These are phyloP conservation scores for Drosophila ohnishii DNA, from an alignment of 1,140 invertebrate species.

Conservation along the genomic window DNA sequence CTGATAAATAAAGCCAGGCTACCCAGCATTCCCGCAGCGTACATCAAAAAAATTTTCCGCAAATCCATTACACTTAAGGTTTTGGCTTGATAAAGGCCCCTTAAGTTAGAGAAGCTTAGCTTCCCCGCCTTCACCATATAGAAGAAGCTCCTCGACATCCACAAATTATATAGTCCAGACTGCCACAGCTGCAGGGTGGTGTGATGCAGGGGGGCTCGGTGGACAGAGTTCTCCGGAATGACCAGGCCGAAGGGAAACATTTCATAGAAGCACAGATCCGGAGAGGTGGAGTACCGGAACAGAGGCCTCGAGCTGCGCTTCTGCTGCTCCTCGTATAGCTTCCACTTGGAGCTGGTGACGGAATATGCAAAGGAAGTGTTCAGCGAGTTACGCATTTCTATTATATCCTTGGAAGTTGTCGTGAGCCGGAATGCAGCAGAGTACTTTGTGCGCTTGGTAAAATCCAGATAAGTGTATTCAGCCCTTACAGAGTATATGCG, in stretches of 20 bases:
- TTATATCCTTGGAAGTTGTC: conserved; percentile 7
- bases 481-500: background rate
- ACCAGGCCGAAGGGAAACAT: conserved; percentile 39
- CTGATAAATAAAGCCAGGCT: conserved; percentile 34
- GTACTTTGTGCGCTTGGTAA: conserved; percentile 33
- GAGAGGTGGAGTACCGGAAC: conserved; percentile 46
- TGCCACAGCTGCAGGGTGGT: conserved; percentile 43
- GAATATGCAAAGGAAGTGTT: conserved; percentile 59
- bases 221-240: conserved; percentile 54
- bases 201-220: conserved; percentile 22
- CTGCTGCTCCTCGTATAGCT: conserved; percentile 47
- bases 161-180: conserved; percentile 39
- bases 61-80: conserved; percentile 23
- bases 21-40: conserved; percentile 24
- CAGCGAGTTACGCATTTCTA: conserved; percentile 32
- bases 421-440: conserved; percentile 23
- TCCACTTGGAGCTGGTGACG: conserved; percentile 50
- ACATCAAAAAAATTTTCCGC: conserved; percentile 17
- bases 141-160: conserved; percentile 44
- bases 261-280: conserved; percentile 43
- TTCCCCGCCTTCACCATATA: conserved; percentile 55
- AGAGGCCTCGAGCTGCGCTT: conserved; percentile 29
- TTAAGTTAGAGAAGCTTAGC: conserved; percentile 6
- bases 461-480: background rate
- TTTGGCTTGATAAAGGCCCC: background rate